Conservation (phyloP, 2,113 vertebrate genomes). For the Vulpes ferrilata region DNA sequence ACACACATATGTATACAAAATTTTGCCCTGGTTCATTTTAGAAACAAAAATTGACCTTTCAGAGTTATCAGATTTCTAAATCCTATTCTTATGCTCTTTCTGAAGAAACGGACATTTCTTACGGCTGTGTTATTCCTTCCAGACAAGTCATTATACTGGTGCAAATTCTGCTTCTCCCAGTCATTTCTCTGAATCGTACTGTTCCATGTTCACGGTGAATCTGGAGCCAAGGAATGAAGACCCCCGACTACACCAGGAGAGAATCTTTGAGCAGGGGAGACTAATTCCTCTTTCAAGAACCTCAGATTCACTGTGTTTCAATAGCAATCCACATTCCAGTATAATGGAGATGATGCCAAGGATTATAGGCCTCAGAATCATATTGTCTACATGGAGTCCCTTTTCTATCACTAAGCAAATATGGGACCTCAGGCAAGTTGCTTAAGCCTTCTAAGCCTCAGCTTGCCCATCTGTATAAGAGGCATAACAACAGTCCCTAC, state of each 20-base stretch:
- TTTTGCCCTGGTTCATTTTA: conserved; percentile 49
- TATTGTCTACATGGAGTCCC: not conserved
- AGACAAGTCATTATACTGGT: not conserved
- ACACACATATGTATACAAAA: not conserved
- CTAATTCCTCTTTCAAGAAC: not conserved
- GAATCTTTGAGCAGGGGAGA: not conserved
- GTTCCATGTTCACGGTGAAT: not conserved
- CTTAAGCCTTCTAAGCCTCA: not conserved
- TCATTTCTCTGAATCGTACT: not conserved
- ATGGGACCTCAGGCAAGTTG: not conserved
- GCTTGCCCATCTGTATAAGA: not conserved
- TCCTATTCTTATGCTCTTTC: not conserved
- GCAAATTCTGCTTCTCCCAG: not conserved
- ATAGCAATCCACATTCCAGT: not conserved
- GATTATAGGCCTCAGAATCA: not conserved
- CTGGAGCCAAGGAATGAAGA: not conserved
- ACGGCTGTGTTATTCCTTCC: not conserved
- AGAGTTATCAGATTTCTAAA: not conserved
- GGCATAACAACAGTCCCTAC: not conserved
- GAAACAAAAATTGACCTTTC: not conserved
- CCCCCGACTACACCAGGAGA: not conserved
- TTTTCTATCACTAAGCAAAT: not conserved
- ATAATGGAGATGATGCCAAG: not conserved
- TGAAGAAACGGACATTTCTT: conserved; percentile 1
- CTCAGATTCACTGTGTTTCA: not conserved